These are phyloP conservation scores for Zonotrichia leucophrys DNA, from an alignment of 2,113 vertebrate genomes.

Conservation along the genomic window DNA sequence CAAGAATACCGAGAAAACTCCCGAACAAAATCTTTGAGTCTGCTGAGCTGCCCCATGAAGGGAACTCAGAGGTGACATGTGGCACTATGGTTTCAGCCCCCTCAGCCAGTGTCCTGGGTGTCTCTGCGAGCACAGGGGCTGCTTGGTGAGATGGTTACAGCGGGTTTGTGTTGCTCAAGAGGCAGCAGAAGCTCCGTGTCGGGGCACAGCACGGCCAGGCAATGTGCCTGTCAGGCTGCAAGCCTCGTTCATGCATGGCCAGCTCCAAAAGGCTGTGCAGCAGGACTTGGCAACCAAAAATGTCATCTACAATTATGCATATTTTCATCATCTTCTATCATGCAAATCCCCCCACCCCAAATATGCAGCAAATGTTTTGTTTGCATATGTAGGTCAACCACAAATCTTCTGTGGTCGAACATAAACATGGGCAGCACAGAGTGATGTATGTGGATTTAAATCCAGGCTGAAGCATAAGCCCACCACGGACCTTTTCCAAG, in stretches of 20 bases:
- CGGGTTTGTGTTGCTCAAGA: not conserved
- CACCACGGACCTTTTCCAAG: not conserved
- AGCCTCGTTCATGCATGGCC: slow-evolving; percentile 49
- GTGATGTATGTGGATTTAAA: not conserved
- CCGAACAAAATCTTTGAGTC: not conserved
- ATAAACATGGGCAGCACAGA: not conserved
- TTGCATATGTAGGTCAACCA: slow-evolving; percentile 60
- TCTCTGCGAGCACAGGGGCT: not conserved
- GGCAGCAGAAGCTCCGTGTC: slow-evolving; percentile 34
- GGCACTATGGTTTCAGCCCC: not conserved
- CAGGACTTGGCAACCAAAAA: slow-evolving; percentile 18
- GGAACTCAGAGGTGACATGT: not conserved
- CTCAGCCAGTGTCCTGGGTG: not conserved
- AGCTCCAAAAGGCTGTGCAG: slow-evolving; percentile 14
- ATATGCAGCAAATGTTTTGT: slow-evolving; percentile 52
- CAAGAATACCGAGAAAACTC: not conserved
- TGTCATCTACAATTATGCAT: slow-evolving; percentile 58
- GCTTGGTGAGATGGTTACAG: not conserved
- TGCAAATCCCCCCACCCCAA: slow-evolving; percentile 34
- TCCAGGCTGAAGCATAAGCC: not conserved
- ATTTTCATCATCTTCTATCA: slow-evolving; percentile 47
- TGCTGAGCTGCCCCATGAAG: not conserved
- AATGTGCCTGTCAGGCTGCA: not conserved
- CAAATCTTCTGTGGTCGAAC: not conserved
- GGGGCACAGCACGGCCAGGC: not conserved